phyloP scores from a whole-genome alignment of 2,113 vertebrate species.

The Acanthochromis polyacanthus region DNA sequence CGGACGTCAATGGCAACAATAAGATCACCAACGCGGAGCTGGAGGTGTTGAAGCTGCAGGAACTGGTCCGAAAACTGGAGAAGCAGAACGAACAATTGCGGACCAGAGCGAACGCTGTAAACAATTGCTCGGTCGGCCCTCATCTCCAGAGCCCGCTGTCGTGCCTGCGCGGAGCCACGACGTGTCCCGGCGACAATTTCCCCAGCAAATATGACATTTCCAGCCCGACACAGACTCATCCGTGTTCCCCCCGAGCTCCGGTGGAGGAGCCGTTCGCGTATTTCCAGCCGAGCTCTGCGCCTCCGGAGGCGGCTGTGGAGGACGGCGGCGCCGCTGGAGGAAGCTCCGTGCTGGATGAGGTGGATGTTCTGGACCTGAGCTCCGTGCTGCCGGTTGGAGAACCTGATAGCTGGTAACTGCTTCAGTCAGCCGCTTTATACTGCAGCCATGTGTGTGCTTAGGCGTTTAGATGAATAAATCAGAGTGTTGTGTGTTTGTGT shows the following conservation, averaged over 20 bases:
- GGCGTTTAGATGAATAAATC: background rate
- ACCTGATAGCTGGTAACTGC: constrained; percentile 91
- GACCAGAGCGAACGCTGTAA: constrained; percentile 87
- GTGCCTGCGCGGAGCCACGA: constrained; percentile 65
- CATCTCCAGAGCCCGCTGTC: constrained; percentile 67
- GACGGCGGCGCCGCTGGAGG: constrained; percentile 66
- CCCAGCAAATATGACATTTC: constrained; percentile 75
- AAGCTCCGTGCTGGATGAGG: constrained; percentile 88
- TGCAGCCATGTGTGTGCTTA: background rate
- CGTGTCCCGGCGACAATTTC: constrained; percentile 58
- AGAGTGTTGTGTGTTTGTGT: constrained; percentile 2
- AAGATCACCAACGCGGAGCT: constrained; percentile 90
- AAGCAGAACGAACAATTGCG: constrained; percentile 94
- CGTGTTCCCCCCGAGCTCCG: constrained; percentile 67
- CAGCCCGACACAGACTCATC: constrained; percentile 81
- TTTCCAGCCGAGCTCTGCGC: constrained; percentile 85
- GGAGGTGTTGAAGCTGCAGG: constrained; percentile 96
- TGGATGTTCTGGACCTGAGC: constrained; percentile 91
- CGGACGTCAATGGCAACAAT: constrained; percentile 87
- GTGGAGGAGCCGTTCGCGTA: constrained; percentile 88
- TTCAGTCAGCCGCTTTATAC: background rate
- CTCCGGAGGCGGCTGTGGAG: constrained; percentile 63
- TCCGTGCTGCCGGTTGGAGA: constrained; percentile 77
- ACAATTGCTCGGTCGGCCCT: constrained; percentile 80
- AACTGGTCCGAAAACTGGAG: constrained; percentile 94